phyloP scores from a whole-genome alignment of 2,888 invertebrate genomes.

The Ecdyonurus torrentis region DNA sequence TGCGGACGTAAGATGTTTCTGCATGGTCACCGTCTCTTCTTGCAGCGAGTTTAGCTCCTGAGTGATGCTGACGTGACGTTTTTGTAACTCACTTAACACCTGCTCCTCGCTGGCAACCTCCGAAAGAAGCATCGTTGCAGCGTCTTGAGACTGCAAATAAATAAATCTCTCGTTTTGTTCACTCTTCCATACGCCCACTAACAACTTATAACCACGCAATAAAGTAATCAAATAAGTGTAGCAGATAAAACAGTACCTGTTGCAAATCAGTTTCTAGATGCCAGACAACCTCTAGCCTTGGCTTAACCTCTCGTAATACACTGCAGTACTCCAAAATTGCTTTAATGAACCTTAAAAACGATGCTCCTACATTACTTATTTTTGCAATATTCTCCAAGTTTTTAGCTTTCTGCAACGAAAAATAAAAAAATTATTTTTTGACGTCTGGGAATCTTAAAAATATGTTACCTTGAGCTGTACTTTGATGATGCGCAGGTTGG shows the following conservation, averaged over 20 bases:
- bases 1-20: conserved; percentile 62
- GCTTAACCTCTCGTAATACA: conserved; percentile 58
- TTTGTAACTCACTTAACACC: conserved; percentile 48
- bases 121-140: conserved; percentile 38
- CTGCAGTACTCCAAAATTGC: conserved; percentile 83
- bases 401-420: conserved; percentile 38
- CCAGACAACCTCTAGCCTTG: conserved; percentile 29
- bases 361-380: conserved; percentile 74
- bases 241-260: no score
- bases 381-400: conserved; percentile 67
- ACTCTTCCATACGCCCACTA: no score
- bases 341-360: conserved; percentile 65
- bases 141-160: conserved; percentile 24
- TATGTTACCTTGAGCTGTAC: not conserved
- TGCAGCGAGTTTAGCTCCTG: conserved; percentile 46
- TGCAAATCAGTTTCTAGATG: conserved; percentile 3
- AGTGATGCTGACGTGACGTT: conserved; percentile 63
- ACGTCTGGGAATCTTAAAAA: not conserved
- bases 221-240: no score
- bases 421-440: no score
- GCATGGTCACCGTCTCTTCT: conserved; percentile 68
- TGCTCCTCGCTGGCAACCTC: conserved; percentile 57
- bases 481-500: not conserved
- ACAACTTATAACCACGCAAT: no score
- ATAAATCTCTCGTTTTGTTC: not conserved